These are phyloP conservation scores for human (Homo sapiens) DNA, from an alignment of 2,113 vertebrate species.

Conservation along the genomic window DNA sequence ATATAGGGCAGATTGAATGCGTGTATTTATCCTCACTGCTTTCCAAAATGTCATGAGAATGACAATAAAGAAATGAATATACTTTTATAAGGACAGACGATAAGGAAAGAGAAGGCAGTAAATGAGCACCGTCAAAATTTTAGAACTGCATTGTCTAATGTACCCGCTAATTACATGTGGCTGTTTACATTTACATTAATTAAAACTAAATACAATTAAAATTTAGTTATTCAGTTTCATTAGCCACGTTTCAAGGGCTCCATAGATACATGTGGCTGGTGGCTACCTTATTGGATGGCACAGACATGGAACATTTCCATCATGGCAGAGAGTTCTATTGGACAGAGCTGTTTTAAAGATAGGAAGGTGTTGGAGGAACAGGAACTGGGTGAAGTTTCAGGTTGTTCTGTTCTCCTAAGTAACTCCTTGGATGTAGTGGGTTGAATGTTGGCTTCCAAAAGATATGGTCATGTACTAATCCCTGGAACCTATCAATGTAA, in stretches of 20 bases:
- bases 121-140: neutral
- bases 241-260: neutral
- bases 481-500: neutral
- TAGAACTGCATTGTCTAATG: neutral
- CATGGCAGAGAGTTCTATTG: neutral
- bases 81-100: neutral
- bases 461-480: neutral
- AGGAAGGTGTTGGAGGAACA: neutral
- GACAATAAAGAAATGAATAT: neutral
- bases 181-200: neutral
- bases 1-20: neutral
- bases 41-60: neutral
- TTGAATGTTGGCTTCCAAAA: neutral
- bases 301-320: neutral
- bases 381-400: neutral
- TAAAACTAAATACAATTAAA: neutral
- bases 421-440: neutral
- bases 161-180: neutral
- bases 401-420: neutral
- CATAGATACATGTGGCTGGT: neutral
- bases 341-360: neutral
- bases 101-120: neutral
- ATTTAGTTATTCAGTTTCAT: neutral
- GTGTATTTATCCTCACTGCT: neutral
- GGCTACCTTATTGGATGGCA: neutral